A percentile compares a stretch with the other conserved stretches of the same genome.
phyloP scores from a whole-genome alignment of 2,113 vertebrate genomes.

The Corythoichthys intestinalis region DNA sequence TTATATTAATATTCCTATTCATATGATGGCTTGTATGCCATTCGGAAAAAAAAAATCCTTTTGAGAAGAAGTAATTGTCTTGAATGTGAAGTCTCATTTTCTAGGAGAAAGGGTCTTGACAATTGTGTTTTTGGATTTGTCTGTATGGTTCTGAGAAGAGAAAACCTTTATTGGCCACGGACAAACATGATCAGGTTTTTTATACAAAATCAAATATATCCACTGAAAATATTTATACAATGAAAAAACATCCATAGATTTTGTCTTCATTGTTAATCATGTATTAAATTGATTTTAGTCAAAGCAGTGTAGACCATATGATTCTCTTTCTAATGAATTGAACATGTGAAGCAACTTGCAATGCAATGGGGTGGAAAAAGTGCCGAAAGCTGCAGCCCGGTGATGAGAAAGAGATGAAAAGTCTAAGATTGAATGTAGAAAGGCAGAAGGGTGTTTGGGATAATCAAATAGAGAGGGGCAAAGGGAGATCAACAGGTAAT shows the following conservation, averaged over 20 bases:
- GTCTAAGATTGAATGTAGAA: slow-evolving; percentile 44
- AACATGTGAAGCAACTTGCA: not conserved
- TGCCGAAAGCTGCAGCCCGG: not conserved
- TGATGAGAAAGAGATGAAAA: slow-evolving; percentile 27
- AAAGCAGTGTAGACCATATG: slow-evolving; percentile 31
- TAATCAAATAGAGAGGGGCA: slow-evolving; percentile 26
- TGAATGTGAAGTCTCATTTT: too few relatives aligned
- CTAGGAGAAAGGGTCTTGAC: too few relatives aligned
- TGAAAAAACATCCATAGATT: too few relatives aligned
- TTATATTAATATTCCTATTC: too few relatives aligned
- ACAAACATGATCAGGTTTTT: not conserved
- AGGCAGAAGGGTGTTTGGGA: slow-evolving; percentile 5
- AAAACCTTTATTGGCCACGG: not conserved
- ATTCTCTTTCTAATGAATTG: slow-evolving; percentile 10
- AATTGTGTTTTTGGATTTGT: too few relatives aligned
- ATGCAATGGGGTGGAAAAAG: slow-evolving; percentile 13
- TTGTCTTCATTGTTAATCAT: too few relatives aligned
- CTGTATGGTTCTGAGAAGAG: too few relatives aligned
- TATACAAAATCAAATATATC: not conserved
- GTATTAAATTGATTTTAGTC: too few relatives aligned
- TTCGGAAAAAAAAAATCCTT: too few relatives aligned
- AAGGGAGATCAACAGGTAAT: slow-evolving; percentile 28
- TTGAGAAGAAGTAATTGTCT: too few relatives aligned
- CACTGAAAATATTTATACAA: too few relatives aligned
- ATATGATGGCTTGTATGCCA: too few relatives aligned